phyloP scores from a whole-genome alignment of 2,113 vertebrate genomes.

The Castor canadensis region DNA sequence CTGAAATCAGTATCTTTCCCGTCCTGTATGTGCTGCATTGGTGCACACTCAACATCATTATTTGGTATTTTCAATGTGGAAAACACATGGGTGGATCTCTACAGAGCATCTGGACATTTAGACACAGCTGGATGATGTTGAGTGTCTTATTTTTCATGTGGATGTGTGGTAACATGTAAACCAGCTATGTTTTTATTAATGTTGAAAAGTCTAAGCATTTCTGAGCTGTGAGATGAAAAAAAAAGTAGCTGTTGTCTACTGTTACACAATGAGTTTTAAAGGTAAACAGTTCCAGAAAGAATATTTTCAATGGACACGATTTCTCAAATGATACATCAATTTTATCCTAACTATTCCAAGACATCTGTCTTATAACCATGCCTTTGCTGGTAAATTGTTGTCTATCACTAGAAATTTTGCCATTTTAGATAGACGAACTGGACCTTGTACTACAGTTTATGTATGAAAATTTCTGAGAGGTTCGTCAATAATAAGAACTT shows the following conservation, averaged over 20 bases:
- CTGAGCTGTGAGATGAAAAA: neutral
- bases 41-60: fast-evolving
- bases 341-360: neutral
- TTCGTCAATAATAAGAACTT: conserved; percentile 51
- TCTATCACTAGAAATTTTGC: neutral
- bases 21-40: fast-evolving
- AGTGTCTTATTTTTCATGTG: neutral
- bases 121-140: neutral
- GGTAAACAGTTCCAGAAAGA: neutral
- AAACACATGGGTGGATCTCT: neutral
- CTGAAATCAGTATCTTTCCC: fast-evolving
- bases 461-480: conserved; percentile 48
- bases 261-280: neutral
- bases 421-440: conserved; percentile 20
- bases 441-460: neutral
- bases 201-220: neutral
- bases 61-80: neutral
- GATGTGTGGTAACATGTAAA: neutral
- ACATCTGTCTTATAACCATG: neutral
- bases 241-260: neutral
- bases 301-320: neutral
- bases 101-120: neutral
- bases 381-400: neutral
- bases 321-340: neutral
- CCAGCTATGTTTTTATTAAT: neutral